Evolutionary conservation across 2,888 invertebrate genomes (phyloP).

Genomic region (Idaea straminata): DNA sequence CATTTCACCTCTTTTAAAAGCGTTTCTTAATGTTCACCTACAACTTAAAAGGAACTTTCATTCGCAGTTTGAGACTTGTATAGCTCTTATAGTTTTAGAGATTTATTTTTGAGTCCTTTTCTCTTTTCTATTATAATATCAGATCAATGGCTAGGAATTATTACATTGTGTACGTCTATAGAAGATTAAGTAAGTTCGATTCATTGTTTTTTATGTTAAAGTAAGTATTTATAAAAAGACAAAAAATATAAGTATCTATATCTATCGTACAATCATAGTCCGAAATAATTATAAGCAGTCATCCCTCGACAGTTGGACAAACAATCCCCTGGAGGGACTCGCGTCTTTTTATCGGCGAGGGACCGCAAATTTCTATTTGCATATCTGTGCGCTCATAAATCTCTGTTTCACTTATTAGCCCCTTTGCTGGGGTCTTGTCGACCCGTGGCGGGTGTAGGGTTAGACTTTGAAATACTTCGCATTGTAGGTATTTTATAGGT

Average conservation of each 20-base stretch:
- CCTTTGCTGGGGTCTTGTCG: slow-evolving; percentile 50
- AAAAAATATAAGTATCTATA: background rate
- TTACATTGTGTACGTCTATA: too few species aligned
- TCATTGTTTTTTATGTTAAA: too few species aligned
- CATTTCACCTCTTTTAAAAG: too few species aligned
- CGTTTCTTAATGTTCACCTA: too few species aligned
- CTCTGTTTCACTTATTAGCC: slow-evolving; percentile 79
- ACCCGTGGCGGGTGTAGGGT: slow-evolving; percentile 46
- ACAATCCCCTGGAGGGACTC: slow-evolving; percentile 60
- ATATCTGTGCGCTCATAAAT: slow-evolving; percentile 79
- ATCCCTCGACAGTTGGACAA: slow-evolving; percentile 72
- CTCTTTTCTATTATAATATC: too few species aligned
- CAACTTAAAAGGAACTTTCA: too few species aligned
- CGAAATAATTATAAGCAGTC: slow-evolving; percentile 69
- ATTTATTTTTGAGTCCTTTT: too few species aligned
- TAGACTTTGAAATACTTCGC: slow-evolving; percentile 17
- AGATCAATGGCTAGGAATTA: too few species aligned
- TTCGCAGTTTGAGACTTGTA: too few species aligned
- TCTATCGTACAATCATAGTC: slow-evolving; percentile 24
- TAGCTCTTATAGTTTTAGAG: too few species aligned
- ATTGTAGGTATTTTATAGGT: slow-evolving; percentile 16
- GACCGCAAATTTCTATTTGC: slow-evolving; percentile 79
- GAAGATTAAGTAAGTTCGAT: too few species aligned
- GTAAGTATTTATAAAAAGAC: too few species aligned
- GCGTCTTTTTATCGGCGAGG: slow-evolving; percentile 77